phyloP scores from a whole-genome alignment of 2,797 vertebrate genomes.

The Mastacembelus armatus region DNA sequence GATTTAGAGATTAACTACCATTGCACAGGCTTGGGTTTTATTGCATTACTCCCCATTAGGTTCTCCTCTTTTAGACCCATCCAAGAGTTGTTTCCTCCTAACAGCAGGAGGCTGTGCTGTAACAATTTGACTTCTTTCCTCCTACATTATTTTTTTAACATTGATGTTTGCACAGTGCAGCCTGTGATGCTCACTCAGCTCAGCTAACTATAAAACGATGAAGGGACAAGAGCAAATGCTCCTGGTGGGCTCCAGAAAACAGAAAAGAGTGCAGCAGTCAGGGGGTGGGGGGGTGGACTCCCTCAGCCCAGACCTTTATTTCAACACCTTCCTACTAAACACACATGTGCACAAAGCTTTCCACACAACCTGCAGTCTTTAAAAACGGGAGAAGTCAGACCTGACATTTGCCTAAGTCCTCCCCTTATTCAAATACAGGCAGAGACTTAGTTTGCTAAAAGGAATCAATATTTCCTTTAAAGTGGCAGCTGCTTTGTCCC shows the following conservation, averaged over 20 bases:
- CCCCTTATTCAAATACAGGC: conserved; percentile 43
- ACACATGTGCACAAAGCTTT: background rate
- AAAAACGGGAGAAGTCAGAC: conserved; percentile 15
- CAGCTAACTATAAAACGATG: conserved; percentile 25
- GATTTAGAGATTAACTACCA: conserved; percentile 83
- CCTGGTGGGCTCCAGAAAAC: conserved; percentile 3
- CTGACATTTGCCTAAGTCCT: conserved; percentile 39
- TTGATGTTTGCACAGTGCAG: conserved; percentile 30
- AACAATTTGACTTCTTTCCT: conserved; percentile 50
- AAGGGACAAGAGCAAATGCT: conserved; percentile 23
- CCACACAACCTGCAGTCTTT: conserved; percentile 20
- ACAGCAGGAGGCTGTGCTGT: conserved; percentile 29
- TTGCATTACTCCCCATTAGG: conserved; percentile 74
- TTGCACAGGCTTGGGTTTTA: conserved; percentile 69
- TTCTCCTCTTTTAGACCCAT: conserved; percentile 63
- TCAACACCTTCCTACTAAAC: conserved; percentile 23
- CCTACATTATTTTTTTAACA: conserved; percentile 25
- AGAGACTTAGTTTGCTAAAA: conserved; percentile 8
- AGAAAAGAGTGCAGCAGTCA: conserved; percentile 13
- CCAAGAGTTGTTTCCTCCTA: conserved; percentile 59
- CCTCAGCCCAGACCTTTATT: conserved; percentile 16
- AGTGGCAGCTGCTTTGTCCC: background rate
- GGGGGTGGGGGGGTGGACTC: conserved; percentile 4
- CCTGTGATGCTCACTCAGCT: conserved; percentile 26
- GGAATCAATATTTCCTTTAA: conserved; percentile 27